Evolutionary conservation across 2,797 vertebrate species (phyloP), one percentile per base, ranked within the genome.

Genomic region (Australoheros facetus): DNA sequence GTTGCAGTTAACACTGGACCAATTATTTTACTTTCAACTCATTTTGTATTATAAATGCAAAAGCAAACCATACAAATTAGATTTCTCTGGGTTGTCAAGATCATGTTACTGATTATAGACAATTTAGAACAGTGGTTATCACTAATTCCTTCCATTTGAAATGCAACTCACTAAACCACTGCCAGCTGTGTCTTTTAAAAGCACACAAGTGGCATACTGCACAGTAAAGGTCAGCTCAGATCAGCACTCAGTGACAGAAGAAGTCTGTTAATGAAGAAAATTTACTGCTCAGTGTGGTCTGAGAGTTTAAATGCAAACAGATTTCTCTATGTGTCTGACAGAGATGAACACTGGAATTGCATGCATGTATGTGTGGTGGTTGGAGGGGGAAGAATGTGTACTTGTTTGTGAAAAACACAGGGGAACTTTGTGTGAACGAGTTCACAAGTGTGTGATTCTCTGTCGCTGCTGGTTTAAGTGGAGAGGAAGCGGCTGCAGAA

Each of bases 401-500:
- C 80, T 88, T 88, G 78, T 90, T 91, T 87, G 54, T 78, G 77
- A 85, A 81, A 66, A 79, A 75, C 81, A 86, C 75, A 85, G 75
- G 78, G 71, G 32, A 71, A 75, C 81, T 79, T 85, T 88, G 82
- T 84, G 86, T 81, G 71, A 84, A 77, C 80, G 79, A 83, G 89
- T 89, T 85, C 75, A 83, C 78, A 83, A 75, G 83, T 73, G 77
- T 85, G 71, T 81, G 70, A 54, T 73, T 75, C 32, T 72, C 54
- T 79, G 51, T 59, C 37, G 51, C 81, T 81, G 82, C 56, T 66
- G 28, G 59, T 75, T 75, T 88, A 87, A 94, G 85, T 85, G 77
- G 78, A 86, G 81, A 88, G 82, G 79, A 86, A 89, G 87, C 59
- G 86, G 76, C 78, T 85, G 87, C 85, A 92, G 87, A 84, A 87